Conservation (phyloP, 1,140 invertebrate species). For the Plodia interpunctella region DNA sequence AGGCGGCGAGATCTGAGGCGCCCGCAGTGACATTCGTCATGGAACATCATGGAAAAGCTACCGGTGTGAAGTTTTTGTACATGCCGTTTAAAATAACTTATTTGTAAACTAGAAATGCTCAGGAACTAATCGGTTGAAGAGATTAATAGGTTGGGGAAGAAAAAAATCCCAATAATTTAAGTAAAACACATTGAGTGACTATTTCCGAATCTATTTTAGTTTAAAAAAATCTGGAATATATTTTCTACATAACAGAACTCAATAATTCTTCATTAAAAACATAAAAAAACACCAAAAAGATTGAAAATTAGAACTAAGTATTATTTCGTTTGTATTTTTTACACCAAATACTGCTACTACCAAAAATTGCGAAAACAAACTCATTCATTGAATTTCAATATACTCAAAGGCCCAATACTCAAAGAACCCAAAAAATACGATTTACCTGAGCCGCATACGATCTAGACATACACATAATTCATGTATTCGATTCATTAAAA, state of each 20-base stretch:
- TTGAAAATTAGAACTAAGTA: no score
- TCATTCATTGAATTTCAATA: no score
- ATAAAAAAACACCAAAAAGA: no score
- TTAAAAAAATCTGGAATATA: no score
- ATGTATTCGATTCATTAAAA: constrained; percentile 32
- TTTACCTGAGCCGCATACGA: background rate
- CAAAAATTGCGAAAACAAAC: no score
- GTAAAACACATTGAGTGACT: no score
- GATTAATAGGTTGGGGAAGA: background rate
- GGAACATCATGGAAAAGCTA: constrained; percentile 52
- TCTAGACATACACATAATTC: constrained; percentile 11
- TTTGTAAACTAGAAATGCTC: background rate
- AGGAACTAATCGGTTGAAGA: background rate
- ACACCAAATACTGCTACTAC: no score
- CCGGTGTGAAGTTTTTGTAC: constrained; percentile 11
- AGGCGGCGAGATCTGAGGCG: constrained; percentile 42
- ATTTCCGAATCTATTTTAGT: no score
- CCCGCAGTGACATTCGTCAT: constrained; percentile 46
- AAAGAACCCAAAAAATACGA: background rate
- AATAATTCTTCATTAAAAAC: no score
- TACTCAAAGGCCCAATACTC: no score
- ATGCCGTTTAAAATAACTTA: constrained; percentile 10
- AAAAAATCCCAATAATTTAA: background rate
- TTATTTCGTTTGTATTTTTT: no score
- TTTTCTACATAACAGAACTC: no score